Base-by-base conservation (phyloP, 2,888 invertebrate genomes). In the Caenorhabditis wallacei region DNA sequence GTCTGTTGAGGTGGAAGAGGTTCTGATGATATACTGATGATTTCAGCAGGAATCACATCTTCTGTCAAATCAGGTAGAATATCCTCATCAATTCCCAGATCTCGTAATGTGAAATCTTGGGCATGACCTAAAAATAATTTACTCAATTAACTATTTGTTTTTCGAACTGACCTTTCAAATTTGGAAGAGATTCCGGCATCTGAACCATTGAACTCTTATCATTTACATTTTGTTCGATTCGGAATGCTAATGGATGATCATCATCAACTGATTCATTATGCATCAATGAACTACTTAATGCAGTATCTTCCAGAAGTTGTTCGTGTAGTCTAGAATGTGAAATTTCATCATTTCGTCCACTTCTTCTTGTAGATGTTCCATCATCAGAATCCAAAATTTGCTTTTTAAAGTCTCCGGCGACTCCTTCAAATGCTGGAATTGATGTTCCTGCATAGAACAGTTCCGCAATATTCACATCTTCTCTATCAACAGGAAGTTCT, bases 131-230 rank as follows among this genome's bases (percentile, higher is more conserved):
- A 48, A 48, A 5, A n/a, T n/a, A n/a, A n/a, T n/a, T n/a, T n/a
- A n/a, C n/a, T n/a, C n/a, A n/a, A n/a, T n/a, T n/a, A n/a, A n/a
- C n/a, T n/a, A n/a, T n/a, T n/a, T n/a, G n/a, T n/a, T n/a, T n/a
- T n/a, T n/a, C n/a, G n/a, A 59, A 43, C 43, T n/a, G n/a, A 80
- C 88, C 88, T 46, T 78, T 83, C 40, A 88, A 68, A 56, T 87
- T 84, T 0, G 88, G 86, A 16, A 88, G 72, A n/a, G 74, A 82
- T 30, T 82, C 82, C 0, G 88, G 88, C 43, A 88, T 61, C 11
- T 84, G 80, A 3, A 87, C 43, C 3, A 48, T 13, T 2, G 26
- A 71, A 8, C 75, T 75, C 24, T 75, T 71, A 1, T 71, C 70
- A 30, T 68, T 61, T 11, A 64, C 61, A 16, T 40, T 43, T 10